phyloP scores from a whole-genome alignment of 2,113 vertebrate species.

The Coptodon bakossiorum region DNA sequence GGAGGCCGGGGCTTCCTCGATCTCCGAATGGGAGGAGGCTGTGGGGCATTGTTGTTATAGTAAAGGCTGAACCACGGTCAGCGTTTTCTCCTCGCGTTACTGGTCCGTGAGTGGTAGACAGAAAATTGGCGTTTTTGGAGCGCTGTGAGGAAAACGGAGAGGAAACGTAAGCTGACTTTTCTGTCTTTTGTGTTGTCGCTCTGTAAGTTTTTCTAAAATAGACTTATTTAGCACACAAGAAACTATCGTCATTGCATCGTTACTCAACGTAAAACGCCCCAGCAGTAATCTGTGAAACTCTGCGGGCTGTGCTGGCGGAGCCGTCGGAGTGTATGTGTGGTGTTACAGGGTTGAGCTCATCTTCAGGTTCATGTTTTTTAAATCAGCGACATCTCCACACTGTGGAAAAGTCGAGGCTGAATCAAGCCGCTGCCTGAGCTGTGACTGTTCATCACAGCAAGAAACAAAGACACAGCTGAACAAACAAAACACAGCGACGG shows the following conservation, averaged over 20 bases:
- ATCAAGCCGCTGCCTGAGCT: background rate
- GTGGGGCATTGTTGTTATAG: background rate
- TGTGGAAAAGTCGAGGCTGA: background rate
- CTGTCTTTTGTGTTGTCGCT: background rate
- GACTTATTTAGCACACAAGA: background rate
- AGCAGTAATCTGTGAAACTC: background rate
- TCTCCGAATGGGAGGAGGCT: background rate
- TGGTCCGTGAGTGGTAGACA: background rate
- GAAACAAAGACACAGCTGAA: background rate
- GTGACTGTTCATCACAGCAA: background rate
- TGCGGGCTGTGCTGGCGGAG: background rate
- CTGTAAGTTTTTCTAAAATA: background rate
- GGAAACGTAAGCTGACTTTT: background rate
- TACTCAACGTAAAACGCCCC: background rate
- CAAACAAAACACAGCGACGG: background rate
- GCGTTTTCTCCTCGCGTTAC: background rate
- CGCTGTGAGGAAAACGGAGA: background rate
- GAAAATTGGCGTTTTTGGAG: background rate
- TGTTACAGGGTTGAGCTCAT: background rate
- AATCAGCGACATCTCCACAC: background rate
- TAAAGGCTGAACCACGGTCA: background rate
- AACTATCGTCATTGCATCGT: background rate
- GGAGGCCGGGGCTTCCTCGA: background rate
- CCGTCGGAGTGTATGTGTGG: rapidly evolving
- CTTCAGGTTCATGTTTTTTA: background rate